These are phyloP conservation scores for Aphelenchoides avenae DNA, from an alignment of 1,140 invertebrate species.

Conservation along the genomic window DNA sequence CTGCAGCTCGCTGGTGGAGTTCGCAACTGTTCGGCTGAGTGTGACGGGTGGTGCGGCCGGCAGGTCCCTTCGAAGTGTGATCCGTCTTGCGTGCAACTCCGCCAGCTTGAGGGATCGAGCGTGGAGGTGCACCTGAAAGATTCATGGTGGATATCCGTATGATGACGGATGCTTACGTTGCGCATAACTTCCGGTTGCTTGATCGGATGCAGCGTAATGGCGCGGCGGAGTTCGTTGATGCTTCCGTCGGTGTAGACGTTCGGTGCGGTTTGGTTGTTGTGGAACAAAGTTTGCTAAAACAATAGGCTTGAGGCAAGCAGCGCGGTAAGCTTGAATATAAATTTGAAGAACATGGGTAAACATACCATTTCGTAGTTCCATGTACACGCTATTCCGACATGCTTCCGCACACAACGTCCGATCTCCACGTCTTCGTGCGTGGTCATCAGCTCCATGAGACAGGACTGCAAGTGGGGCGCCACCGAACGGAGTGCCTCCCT, in stretches of 20 bases:
- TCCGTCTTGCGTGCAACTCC: conserved; percentile 59
- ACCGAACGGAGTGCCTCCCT: conserved; percentile 62
- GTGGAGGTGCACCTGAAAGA: conserved; percentile 73
- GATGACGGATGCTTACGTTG: too few relatives aligned
- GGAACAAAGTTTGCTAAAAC: conserved; percentile 69
- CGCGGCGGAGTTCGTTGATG: conserved; percentile 72
- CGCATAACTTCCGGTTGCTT: conserved; percentile 85
- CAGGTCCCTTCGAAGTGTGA: conserved; percentile 59
- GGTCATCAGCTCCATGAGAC: conserved; percentile 86
- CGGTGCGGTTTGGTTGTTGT: conserved; percentile 86
- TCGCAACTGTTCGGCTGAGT: conserved; percentile 5
- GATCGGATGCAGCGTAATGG: conserved; percentile 91
- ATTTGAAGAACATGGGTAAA: too few relatives aligned
- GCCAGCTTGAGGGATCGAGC: conserved; percentile 57
- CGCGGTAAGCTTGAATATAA: conserved; percentile 96
- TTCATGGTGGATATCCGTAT: too few relatives aligned
- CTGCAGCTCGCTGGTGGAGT: conserved; percentile 11
- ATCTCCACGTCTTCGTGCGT: conserved; percentile 97
- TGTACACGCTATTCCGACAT: conserved; percentile 88
- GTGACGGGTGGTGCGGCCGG: conserved; percentile 10
- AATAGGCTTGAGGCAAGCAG: conserved; percentile 72
- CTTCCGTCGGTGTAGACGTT: conserved; percentile 73
- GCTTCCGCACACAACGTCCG: conserved; percentile 86
- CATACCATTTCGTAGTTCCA: too few relatives aligned
- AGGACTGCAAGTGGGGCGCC: conserved; percentile 68